Evolutionary conservation across 2,113 vertebrate genomes (phyloP).

Genomic region (Platycercus adscitus): DNA sequence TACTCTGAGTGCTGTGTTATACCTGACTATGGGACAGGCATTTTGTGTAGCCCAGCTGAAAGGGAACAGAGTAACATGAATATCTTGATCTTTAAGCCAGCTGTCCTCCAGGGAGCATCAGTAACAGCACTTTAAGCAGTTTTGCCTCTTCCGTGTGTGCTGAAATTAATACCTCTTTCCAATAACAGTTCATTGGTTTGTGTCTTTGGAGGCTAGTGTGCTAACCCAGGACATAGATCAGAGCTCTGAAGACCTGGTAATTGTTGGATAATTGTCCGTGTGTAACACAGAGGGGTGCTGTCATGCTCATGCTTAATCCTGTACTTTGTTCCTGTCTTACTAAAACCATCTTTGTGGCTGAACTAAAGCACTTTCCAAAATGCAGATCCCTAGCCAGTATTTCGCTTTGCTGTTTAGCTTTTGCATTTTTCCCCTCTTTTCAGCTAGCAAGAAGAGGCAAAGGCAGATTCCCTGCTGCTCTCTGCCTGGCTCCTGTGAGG

Average conservation of each 20-base stretch:
- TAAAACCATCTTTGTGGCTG: not conserved
- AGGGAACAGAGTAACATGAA: not conserved
- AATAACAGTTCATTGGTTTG: constrained; percentile 24
- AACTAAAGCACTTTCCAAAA: not conserved
- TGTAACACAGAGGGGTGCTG: not conserved
- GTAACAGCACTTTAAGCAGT: constrained; percentile 31
- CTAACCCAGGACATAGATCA: not conserved
- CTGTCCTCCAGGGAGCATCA: not conserved
- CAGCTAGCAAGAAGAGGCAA: accelerated
- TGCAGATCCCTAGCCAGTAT: not conserved
- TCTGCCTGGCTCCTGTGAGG: not conserved
- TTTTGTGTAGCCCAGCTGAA: not conserved
- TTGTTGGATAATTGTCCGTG: constrained; percentile 38
- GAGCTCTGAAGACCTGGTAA: constrained; percentile 25
- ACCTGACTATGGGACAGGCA: not conserved
- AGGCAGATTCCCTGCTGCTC: not conserved
- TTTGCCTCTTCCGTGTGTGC: not conserved
- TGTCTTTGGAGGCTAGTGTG: not conserved
- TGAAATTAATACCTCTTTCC: constrained; percentile 41
- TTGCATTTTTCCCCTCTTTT: not conserved
- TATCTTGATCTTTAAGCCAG: not conserved
- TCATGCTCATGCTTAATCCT: not conserved
- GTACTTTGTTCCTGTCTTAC: not conserved
- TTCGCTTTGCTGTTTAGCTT: not conserved
- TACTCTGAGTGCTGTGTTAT: accelerated